A percentile compares a stretch with the other conserved stretches of the same genome.
phyloP scores from a whole-genome alignment of 2,797 vertebrate genomes.

The Megaceryle alcyon region DNA sequence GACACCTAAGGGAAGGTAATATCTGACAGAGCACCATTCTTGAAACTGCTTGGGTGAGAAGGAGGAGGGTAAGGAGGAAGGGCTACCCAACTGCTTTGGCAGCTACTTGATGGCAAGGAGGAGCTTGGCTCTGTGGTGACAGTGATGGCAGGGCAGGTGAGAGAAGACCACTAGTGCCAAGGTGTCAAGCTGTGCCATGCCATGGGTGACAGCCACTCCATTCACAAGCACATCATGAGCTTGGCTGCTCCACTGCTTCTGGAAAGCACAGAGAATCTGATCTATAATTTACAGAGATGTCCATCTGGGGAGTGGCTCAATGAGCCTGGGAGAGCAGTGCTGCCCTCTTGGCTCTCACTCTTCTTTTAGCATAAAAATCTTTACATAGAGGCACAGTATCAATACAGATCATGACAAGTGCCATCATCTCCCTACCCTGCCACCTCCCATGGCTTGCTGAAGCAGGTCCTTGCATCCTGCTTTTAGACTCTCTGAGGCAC shows the following conservation, averaged over 20 bases:
- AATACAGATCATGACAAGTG: background rate
- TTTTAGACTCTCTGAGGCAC: background rate
- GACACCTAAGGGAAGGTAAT: background rate
- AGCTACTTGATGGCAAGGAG: background rate
- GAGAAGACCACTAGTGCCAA: background rate
- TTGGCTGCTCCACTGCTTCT: background rate
- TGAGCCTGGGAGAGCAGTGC: background rate
- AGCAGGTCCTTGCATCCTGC: background rate
- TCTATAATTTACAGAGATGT: conserved; percentile 55
- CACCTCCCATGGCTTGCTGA: background rate
- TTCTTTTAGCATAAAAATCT: conserved; percentile 18
- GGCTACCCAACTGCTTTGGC: background rate
- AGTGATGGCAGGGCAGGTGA: background rate
- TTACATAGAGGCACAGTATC: background rate
- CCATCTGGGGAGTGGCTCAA: background rate
- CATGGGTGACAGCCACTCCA: background rate
- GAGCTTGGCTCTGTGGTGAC: background rate
- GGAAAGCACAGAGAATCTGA: background rate
- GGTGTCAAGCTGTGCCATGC: background rate
- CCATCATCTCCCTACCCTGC: background rate
- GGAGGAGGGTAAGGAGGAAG: background rate
- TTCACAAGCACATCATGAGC: background rate
- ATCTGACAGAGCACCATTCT: background rate
- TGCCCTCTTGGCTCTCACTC: background rate
- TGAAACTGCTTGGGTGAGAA: background rate